Evolutionary conservation across 1,140 invertebrate genomes (phyloP).

Genomic region (Trichogramma pretiosum): DNA sequence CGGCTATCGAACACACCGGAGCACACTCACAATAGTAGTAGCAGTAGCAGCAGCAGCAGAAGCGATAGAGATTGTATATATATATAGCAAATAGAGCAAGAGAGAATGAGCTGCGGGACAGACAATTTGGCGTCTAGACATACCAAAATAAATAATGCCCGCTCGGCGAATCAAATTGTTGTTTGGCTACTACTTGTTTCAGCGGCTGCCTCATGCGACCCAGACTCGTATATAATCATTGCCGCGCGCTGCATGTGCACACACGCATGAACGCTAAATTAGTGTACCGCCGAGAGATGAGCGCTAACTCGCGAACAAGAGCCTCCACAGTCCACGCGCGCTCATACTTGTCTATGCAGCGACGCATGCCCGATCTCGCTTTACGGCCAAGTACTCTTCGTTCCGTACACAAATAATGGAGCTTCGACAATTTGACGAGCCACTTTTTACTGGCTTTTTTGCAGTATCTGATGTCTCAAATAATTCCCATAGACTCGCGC

Average conservation of each 20-base stretch:
- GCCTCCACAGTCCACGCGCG: too few relatives aligned
- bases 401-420: too few relatives aligned
- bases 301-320: too few relatives aligned
- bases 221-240: conserved; percentile 1
- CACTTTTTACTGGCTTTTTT: neutral
- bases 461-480: too few relatives aligned
- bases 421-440: too few relatives aligned
- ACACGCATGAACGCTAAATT: too few relatives aligned
- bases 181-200: conserved; percentile 1
- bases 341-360: too few relatives aligned
- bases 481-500: too few relatives aligned
- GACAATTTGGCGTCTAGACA: conserved; percentile 46
- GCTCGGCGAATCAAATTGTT: conserved; percentile 34
- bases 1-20: conserved; percentile 16
- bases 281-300: too few relatives aligned
- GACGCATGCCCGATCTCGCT: too few relatives aligned
- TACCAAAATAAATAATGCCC: conserved; percentile 41
- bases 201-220: neutral
- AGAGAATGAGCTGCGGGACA: conserved; percentile 36
- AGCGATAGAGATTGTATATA: conserved; percentile 16
- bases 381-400: too few relatives aligned
- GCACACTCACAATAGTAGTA: neutral
- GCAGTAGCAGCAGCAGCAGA: neutral
- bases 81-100: conserved; percentile 18
- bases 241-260: neutral